Conservation (phyloP, 2,888 invertebrate genomes). For the Chrysodeixis includens region DNA sequence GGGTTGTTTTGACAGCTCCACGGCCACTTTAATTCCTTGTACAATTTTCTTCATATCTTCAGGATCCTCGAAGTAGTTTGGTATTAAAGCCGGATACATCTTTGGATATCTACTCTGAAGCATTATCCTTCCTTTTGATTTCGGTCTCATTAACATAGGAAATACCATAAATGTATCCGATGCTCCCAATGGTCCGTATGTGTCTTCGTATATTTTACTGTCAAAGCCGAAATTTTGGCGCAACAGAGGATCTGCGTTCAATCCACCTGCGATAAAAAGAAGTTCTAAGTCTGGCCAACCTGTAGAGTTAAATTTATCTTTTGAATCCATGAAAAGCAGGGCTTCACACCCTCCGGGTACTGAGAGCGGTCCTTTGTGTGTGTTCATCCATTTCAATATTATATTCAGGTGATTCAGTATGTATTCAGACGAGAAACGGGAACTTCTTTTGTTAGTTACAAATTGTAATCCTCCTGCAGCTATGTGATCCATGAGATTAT, state of each 20-base stretch:
- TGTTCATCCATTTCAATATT: conserved; percentile 87
- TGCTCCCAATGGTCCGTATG: conserved; percentile 78
- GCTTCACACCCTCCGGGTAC: conserved; percentile 92
- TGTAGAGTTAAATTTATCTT: conserved; percentile 85
- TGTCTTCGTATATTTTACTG: conserved; percentile 78
- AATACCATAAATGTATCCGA: conserved; percentile 87
- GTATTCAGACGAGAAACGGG: conserved; percentile 74
- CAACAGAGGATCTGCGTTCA: conserved; percentile 83
- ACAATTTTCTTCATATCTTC: conserved; percentile 91
- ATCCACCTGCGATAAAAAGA: conserved; percentile 89
- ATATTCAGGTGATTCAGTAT: conserved; percentile 78
- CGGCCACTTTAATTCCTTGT: conserved; percentile 90
- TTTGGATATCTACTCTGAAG: conserved; percentile 92
- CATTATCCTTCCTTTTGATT: conserved; percentile 91
- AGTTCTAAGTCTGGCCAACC: conserved; percentile 91
- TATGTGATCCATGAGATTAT: conserved; percentile 92
- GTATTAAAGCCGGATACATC: conserved; percentile 92
- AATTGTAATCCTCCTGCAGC: conserved; percentile 91
- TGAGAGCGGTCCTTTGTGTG: conserved; percentile 88
- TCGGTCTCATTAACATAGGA: conserved; percentile 92
- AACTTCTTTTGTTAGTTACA: conserved; percentile 79
- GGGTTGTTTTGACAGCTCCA: conserved; percentile 89
- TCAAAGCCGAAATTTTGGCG: conserved; percentile 88
- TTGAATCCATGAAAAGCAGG: conserved; percentile 90
- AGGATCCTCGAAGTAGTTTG: conserved; percentile 92